Evolutionary conservation across 1,140 invertebrate genomes (phyloP).

Genomic region (Bursaphelenchus mucronatus): DNA sequence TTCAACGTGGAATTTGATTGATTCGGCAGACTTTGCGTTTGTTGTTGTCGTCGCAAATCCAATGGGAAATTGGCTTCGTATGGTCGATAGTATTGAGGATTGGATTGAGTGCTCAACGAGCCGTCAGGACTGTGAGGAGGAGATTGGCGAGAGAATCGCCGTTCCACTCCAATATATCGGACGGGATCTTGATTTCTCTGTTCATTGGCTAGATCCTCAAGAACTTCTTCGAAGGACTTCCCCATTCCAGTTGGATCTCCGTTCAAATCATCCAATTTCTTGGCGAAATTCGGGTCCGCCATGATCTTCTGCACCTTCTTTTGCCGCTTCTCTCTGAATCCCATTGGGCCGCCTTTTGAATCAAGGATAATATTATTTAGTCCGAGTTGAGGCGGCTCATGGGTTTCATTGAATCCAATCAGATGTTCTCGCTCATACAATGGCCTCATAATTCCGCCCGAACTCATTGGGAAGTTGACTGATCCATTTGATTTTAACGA

Average conservation of each 20-base stretch:
- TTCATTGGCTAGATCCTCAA: not conserved
- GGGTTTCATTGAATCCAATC: not conserved
- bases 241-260: conserved; percentile 13
- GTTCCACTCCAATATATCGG: too few relatives aligned
- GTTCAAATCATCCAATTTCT: conserved; percentile 6
- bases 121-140: too few relatives aligned
- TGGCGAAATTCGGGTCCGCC: conserved; percentile 8
- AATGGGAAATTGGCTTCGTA: too few relatives aligned
- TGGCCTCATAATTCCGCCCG: not conserved
- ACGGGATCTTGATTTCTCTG: too few relatives aligned
- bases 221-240: not conserved
- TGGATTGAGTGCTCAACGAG: too few relatives aligned
- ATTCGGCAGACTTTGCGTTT: too few relatives aligned
- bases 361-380: conserved; percentile 3
- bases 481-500: conserved; percentile 2
- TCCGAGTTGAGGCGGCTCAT: not conserved
- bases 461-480: not conserved
- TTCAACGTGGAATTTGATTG: too few relatives aligned
- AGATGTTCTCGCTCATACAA: conserved; percentile 5
- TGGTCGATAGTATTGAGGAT: too few relatives aligned
- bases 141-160: too few relatives aligned
- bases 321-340: not conserved
- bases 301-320: conserved; percentile 6
- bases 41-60: too few relatives aligned
- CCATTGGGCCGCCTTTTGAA: conserved; percentile 10